These are phyloP conservation scores for Zelleria hepariella DNA, from an alignment of 2,888 invertebrate species.

Conservation along the genomic window DNA sequence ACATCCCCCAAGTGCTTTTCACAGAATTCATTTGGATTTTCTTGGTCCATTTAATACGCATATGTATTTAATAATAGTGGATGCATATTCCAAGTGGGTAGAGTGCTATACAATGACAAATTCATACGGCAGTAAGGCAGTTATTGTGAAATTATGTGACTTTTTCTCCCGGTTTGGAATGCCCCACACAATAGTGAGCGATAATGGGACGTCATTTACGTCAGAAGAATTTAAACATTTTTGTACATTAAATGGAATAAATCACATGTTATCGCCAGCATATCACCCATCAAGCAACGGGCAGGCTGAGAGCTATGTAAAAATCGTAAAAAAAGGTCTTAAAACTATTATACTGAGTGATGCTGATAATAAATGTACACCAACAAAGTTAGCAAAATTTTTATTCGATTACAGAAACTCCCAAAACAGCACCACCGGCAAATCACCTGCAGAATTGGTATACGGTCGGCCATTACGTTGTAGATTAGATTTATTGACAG, in stretches of 20 bases:
- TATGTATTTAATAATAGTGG: slow-evolving; percentile 3
- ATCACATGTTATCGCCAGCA: slow-evolving; percentile 1
- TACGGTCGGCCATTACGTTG: background rate
- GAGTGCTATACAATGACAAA: too few relatives aligned
- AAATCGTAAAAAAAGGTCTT: too few relatives aligned
- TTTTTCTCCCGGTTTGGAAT: slow-evolving; percentile 2
- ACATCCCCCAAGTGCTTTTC: slow-evolving; percentile 1
- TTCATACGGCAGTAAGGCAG: too few relatives aligned
- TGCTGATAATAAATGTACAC: background rate
- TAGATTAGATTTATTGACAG: background rate
- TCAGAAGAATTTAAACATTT: slow-evolving; percentile 8
- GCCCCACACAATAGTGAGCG: slow-evolving; percentile 2
- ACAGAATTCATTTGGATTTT: slow-evolving; percentile 7
- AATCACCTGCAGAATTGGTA: background rate
- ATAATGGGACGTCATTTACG: slow-evolving; percentile 8
- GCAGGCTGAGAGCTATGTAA: slow-evolving; percentile 6
- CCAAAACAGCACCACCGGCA: background rate
- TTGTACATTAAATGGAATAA: slow-evolving; percentile 8
- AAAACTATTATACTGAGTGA: background rate
- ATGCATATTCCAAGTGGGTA: slow-evolving; percentile 8
- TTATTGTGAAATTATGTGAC: background rate
- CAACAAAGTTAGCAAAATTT: too few relatives aligned
- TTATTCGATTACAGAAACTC: too few relatives aligned
- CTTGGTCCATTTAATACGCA: slow-evolving; percentile 2
- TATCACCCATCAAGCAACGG: slow-evolving; percentile 5